Percentiles rank a stretch among this genome's conserved stretches.
Evolutionary conservation across 2,888 invertebrate genomes (phyloP).

Genomic region (Tanaodytes sp.): DNA sequence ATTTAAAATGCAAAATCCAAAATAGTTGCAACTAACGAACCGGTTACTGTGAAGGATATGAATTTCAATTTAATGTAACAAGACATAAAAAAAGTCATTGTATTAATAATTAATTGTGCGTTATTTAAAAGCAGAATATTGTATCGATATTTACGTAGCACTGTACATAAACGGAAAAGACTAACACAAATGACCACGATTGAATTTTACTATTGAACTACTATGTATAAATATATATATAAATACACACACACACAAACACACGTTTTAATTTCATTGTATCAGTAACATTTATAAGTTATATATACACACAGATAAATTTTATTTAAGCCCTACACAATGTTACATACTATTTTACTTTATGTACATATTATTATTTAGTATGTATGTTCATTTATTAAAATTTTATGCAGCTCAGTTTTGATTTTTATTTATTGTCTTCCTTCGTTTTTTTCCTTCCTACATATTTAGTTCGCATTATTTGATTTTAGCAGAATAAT

Average conservation of each 20-base stretch:
- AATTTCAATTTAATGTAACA: no score
- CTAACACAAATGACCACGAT: conserved; percentile 10
- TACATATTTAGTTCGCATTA: conserved; percentile 6
- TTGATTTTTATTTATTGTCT: conserved; percentile 69
- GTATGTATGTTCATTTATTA: conserved; percentile 71
- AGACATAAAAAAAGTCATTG: neutral
- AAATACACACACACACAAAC: conserved; percentile 4
- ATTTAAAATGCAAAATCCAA: no score
- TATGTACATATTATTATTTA: conserved; percentile 70
- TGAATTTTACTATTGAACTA: conserved; percentile 12
- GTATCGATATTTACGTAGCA: conserved; percentile 8
- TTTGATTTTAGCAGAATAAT: neutral
- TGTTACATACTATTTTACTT: conserved; percentile 65
- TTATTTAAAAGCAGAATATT: no score
- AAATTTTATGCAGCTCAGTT: conserved; percentile 70
- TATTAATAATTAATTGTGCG: no score
- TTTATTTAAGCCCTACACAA: conserved; percentile 59
- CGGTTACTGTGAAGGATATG: no score
- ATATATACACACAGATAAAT: conserved; percentile 28
- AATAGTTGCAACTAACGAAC: no score
- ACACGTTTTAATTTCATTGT: no score
- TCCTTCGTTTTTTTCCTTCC: conserved; percentile 64
- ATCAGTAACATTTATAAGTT: no score
- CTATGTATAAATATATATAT: no score
- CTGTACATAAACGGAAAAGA: conserved; percentile 25